phyloP scores from a whole-genome alignment of 2,797 vertebrate species.

The Alfaro cultratus region DNA sequence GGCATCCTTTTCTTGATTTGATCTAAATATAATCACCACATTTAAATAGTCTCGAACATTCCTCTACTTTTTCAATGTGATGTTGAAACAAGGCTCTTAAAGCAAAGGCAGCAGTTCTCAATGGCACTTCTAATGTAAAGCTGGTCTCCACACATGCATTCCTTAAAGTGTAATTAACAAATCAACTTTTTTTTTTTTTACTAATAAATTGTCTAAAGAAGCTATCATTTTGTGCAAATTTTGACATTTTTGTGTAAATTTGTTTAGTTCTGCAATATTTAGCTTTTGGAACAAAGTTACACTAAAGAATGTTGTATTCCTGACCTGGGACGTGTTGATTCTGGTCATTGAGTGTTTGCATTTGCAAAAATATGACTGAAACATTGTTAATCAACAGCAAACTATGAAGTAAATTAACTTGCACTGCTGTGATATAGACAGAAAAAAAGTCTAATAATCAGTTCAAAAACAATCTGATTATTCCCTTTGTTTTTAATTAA shows the following conservation, averaged over 20 bases:
- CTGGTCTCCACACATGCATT: conserved; percentile 42
- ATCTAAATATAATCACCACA: conserved; percentile 72
- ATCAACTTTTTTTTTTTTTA: too few relatives aligned
- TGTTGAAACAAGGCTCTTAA: conserved; percentile 29
- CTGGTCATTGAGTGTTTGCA: conserved; percentile 6
- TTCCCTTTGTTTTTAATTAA: conserved; percentile 66
- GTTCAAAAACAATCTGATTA: conserved; percentile 32
- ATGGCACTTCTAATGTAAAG: conserved; percentile 40
- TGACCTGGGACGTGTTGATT: conserved; percentile 1
- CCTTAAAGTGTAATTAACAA: conserved; percentile 11
- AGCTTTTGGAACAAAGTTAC: too few relatives aligned
- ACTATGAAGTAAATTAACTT: conserved; percentile 23
- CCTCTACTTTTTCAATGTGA: conserved; percentile 25
- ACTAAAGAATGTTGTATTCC: conserved; percentile 45
- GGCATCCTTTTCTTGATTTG: conserved; percentile 63
- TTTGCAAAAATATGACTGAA: conserved; percentile 24
- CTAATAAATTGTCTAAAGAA: too few relatives aligned
- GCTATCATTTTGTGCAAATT: too few relatives aligned
- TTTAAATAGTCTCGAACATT: conserved; percentile 52
- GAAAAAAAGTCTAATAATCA: conserved; percentile 36
- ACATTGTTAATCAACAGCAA: conserved; percentile 27
- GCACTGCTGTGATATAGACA: conserved; percentile 21
- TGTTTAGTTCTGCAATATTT: too few relatives aligned
- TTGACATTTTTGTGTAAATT: too few relatives aligned
- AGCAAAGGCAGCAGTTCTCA: conserved; percentile 23